Evolutionary conservation across 1,140 invertebrate species (phyloP).

Genomic region (Pseudomyrmex pallidus): DNA sequence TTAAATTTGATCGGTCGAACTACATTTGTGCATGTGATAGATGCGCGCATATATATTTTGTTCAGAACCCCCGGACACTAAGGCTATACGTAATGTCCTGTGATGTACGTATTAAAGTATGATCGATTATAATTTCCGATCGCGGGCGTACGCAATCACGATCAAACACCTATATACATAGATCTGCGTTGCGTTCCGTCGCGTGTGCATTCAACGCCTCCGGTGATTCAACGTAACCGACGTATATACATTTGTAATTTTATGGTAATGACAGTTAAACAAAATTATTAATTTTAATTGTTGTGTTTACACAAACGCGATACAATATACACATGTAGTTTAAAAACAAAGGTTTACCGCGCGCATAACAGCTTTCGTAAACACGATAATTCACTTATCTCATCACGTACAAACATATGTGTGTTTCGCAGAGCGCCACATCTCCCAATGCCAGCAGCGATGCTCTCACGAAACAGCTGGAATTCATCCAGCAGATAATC

Average conservation of each 20-base stretch:
- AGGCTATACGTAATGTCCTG: constrained; percentile 51
- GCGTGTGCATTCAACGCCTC: constrained; percentile 24
- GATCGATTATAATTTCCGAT: constrained; percentile 51
- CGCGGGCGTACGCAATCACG: constrained; percentile 29
- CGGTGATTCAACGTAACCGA: not conserved
- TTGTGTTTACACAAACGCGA: too few species aligned
- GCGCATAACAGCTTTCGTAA: too few species aligned
- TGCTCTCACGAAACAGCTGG: constrained; percentile 89
- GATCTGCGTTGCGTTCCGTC: constrained; percentile 39
- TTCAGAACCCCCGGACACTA: constrained; percentile 38
- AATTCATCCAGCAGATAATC: constrained; percentile 92
- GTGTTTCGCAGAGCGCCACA: constrained; percentile 79
- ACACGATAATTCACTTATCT: not conserved
- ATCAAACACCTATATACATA: not conserved
- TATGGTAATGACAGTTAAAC: not conserved
- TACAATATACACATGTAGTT: too few species aligned
- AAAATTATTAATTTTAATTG: too few species aligned
- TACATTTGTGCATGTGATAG: not conserved
- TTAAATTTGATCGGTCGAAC: constrained; percentile 56
- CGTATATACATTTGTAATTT: not conserved
- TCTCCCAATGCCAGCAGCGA: constrained; percentile 87
- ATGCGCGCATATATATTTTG: not conserved
- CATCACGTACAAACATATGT: not conserved
- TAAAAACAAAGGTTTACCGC: too few species aligned
- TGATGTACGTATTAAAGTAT: constrained; percentile 34